Evolutionary conservation across 2,113 vertebrate genomes (phyloP).

Genomic region (Donacobius atricapilla): DNA sequence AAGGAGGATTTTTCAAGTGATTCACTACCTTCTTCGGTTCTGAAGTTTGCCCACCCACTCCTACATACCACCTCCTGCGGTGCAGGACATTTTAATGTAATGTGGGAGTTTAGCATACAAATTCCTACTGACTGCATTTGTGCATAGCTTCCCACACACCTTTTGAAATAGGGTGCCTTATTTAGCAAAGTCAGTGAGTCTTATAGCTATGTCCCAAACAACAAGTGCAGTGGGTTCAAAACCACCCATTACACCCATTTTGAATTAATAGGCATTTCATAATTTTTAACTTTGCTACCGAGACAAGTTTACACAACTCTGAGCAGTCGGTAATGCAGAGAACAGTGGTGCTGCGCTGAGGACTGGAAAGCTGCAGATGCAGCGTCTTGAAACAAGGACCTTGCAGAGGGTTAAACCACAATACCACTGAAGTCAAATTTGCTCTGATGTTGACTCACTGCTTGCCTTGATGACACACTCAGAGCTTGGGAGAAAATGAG

Average conservation of each 20-base stretch:
- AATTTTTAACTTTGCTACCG: not conserved
- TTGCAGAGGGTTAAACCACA: not conserved
- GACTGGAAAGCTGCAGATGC: not conserved
- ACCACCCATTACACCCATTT: not conserved
- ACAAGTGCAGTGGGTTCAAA: constrained; percentile 6
- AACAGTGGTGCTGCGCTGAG: not conserved
- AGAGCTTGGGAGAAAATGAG: not conserved
- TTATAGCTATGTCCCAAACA: not conserved
- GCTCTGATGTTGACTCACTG: not conserved
- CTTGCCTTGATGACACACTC: not conserved
- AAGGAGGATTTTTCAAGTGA: constrained; percentile 19
- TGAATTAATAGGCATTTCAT: not conserved
- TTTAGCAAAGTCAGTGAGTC: not conserved
- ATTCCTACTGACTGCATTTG: constrained; percentile 29
- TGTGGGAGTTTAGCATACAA: constrained; percentile 36
- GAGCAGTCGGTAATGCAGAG: not conserved
- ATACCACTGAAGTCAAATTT: not conserved
- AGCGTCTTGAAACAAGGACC: not conserved
- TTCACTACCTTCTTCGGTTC: constrained; percentile 23
- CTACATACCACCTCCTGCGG: constrained; percentile 18
- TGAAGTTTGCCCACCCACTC: constrained; percentile 38
- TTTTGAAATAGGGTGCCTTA: constrained; percentile 17
- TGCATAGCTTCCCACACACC: constrained; percentile 15
- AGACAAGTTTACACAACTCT: not conserved
- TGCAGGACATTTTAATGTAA: constrained; percentile 27